phyloP scores from a whole-genome alignment of 2,888 invertebrate species.

The Silvanus unidentatus region DNA sequence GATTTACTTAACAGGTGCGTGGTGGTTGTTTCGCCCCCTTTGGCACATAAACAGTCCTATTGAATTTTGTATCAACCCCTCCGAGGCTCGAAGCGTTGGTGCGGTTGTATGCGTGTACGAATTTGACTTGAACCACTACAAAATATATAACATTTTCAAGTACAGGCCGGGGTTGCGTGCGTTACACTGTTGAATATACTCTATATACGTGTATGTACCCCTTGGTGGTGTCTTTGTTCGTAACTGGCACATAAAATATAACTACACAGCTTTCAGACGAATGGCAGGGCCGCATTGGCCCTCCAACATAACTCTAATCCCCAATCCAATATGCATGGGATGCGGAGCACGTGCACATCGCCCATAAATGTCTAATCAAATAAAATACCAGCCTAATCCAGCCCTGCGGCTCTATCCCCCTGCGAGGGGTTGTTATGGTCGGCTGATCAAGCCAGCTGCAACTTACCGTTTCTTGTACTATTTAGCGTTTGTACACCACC shows the following conservation, averaged over 20 bases:
- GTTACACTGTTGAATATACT: slow-evolving; percentile 5
- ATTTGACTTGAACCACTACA: slow-evolving; percentile 39
- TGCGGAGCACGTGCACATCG: too few species aligned
- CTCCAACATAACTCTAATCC: too few species aligned
- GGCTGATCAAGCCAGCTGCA: slow-evolving; percentile 47
- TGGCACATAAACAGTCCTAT: slow-evolving; percentile 32
- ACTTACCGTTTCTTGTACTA: slow-evolving; percentile 21
- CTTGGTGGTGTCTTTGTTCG: slow-evolving; percentile 24
- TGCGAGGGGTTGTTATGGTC: slow-evolving; percentile 44
- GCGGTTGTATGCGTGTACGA: slow-evolving; percentile 24
- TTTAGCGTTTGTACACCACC: background rate
- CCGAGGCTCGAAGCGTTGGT: slow-evolving; percentile 11
- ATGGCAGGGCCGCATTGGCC: background rate
- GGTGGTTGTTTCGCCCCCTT: slow-evolving; percentile 33
- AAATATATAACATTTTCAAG: slow-evolving; percentile 39
- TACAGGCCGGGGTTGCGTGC: slow-evolving; percentile 16
- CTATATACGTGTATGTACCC: slow-evolving; percentile 33
- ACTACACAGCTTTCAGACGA: background rate
- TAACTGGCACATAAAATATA: slow-evolving; percentile 23
- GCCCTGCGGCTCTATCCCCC: slow-evolving; percentile 28
- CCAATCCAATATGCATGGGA: too few species aligned
- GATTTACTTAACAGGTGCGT: slow-evolving; percentile 38
- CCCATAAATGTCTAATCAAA: background rate
- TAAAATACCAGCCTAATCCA: slow-evolving; percentile 10
- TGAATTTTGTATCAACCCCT: slow-evolving; percentile 24